phyloP scores from a whole-genome alignment of 2,797 vertebrate genomes.

The Philypnodon macrostomus region DNA sequence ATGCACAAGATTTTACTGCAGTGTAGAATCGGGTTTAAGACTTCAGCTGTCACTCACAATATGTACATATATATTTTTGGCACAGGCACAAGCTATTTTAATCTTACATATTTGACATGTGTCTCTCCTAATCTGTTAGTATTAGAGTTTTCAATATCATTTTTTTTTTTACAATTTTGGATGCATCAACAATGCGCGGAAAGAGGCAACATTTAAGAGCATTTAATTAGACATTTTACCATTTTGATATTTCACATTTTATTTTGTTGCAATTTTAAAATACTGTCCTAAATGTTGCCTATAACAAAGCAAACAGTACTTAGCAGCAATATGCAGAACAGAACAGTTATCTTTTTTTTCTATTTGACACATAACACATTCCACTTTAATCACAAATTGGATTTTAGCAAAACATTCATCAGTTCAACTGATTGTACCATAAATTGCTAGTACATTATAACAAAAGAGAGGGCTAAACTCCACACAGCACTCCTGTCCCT shows the following conservation, averaged over 20 bases:
- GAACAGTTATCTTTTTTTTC: background rate
- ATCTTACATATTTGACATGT: too few relatives aligned
- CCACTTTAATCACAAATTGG: background rate
- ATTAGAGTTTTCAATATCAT: too few relatives aligned
- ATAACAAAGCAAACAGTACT: slow-evolving; percentile 13
- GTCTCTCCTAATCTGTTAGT: too few relatives aligned
- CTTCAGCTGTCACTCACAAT: too few relatives aligned
- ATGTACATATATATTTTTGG: too few relatives aligned
- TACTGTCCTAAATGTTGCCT: slow-evolving; percentile 31
- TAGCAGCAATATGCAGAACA: slow-evolving; percentile 31
- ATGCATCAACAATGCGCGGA: slow-evolving; percentile 14
- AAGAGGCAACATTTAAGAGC: slow-evolving; percentile 35
- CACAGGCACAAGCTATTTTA: too few relatives aligned
- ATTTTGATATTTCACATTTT: background rate
- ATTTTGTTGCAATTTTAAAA: background rate
- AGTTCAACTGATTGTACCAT: background rate
- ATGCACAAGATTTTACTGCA: slow-evolving; percentile 22
- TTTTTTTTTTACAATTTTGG: too few relatives aligned
- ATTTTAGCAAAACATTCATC: background rate
- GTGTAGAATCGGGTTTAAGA: too few relatives aligned
- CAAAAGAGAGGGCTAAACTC: too few relatives aligned
- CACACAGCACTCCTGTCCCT: background rate
- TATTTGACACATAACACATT: too few relatives aligned
- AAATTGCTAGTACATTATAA: too few relatives aligned
- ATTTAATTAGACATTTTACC: slow-evolving; percentile 13